Base-by-base conservation (phyloP, 1,140 invertebrate genomes). In the Gonatopus flavifemur region DNA sequence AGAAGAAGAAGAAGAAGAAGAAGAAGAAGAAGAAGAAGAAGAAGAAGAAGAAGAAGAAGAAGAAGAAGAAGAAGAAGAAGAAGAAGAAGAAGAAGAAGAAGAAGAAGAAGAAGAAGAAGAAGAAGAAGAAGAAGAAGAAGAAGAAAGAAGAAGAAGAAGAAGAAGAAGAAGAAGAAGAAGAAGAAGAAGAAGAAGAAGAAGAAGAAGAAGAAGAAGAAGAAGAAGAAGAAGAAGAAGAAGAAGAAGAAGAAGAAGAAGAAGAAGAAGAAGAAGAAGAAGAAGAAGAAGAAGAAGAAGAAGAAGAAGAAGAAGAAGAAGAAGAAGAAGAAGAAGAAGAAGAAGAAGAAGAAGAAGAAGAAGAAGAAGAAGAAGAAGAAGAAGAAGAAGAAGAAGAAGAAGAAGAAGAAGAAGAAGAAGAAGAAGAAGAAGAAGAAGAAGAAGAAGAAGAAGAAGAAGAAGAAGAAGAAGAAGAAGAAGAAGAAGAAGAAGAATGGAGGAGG, bases 261-360 rank as follows among this genome's bases (percentile, higher is more conserved):
- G 51, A 64, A 59, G 60, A 55, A 33, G 59, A 70, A 68, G 56
- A 67, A 63, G 55, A 68, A 56, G 67, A 63, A 60, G 63, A 61
- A 63, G 67, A 65, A 12, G 33, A 43, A 13, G 37, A 47, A 51
- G 41, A 36, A 32, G 45, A 50, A 21, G 36, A 19, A 38, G 28
- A 22, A 4, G 32, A 4, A 24, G 30, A 33, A 28, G 49, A 31
- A 32, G 33, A 43, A 33, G 47, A 41, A 28, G 39, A 10, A 13
- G 30, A 32, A 39, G 35, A 32, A 37, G 18, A 53, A 41, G 45
- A 52, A 40, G 21, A 47, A 32, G 37, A 36, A 19, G 36, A 51
- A 35, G 32, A 21, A 44, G 22, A 44, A 30, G 35, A 47, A 35
- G 25, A 13, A 12, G 10, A 41, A 45, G 37, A 32, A 16, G 20